Base-by-base conservation (phyloP, 2,113 vertebrate species). In the Prunella fulvescens region DNA sequence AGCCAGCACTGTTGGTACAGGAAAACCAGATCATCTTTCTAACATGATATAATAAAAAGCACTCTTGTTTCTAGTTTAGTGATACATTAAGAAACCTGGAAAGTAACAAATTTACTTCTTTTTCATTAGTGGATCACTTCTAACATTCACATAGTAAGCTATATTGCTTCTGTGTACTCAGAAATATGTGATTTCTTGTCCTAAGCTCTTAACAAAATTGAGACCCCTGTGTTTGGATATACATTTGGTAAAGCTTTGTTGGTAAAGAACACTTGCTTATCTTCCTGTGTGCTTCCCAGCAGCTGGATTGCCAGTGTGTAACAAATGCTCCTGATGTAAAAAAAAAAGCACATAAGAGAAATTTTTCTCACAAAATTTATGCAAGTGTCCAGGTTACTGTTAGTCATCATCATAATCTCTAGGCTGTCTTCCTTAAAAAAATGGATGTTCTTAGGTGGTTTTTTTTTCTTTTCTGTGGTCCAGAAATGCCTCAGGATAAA, bases 181-280 rank as follows among this genome's bases (percentile, higher is more conserved):
- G 53, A 79, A 82, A 53, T 17, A 9, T 35, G 17, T 65, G 26
- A n/a, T 84, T 62, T 73, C 16, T 61, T 83, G 8, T 84, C 47
- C 15, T 57, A 69, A 61, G 13, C 18, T 8, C 15, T n/a, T 35
- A 51, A 82, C 7, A 62, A 60, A 62, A 37, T 23, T 0, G 0
- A 88, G 39, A 58, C 3, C 19, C 11, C 13, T 71, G 14, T 37
- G 14, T 79, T 91, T 85, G 40, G 5, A n/a, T 62, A 37, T 1
- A 69, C 24, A 14, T 37, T 35, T 1, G 5, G 12, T 57, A 54
- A 66, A 76, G 20, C 35, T 35, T 25, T 20, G 66, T 20, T 39
- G 23, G n/a, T 54, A 33, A 64, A 64, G n/a, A 47, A 50, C 1
- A 3, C 19, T 79, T 80, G 26, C 28, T 64, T 80, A 29, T 37